phyloP scores from a whole-genome alignment of 1,140 invertebrate genomes.

The Xylocopa sonorina region DNA sequence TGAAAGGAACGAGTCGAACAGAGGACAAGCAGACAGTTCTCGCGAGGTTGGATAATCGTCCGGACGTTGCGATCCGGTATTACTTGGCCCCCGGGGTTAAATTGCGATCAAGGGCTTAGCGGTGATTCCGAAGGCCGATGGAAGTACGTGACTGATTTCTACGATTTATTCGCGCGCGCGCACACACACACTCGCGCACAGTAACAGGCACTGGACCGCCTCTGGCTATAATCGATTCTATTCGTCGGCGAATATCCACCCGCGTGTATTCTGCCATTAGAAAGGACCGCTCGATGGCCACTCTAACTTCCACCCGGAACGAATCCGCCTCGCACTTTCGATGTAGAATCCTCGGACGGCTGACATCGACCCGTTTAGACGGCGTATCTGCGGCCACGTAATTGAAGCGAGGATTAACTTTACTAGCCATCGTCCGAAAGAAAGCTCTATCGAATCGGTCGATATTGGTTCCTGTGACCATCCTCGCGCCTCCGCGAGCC shows the following conservation, averaged over 20 bases:
- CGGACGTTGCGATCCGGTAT: constrained; percentile 76
- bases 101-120: constrained; percentile 81
- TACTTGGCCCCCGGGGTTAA: constrained; percentile 76
- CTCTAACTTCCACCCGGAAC: constrained; percentile 24
- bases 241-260: constrained; percentile 31
- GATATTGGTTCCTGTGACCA: constrained; percentile 34
- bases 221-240: constrained; percentile 61
- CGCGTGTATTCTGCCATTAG: constrained; percentile 19
- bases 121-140: constrained; percentile 79
- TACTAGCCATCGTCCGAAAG: constrained; percentile 36
- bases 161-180: constrained; percentile 66
- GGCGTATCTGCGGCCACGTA: constrained; percentile 37
- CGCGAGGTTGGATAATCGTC: constrained; percentile 75
- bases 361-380: neutral
- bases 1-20: constrained; percentile 27
- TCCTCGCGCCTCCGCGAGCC: neutral
- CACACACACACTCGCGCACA: constrained; percentile 55
- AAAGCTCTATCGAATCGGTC: constrained; percentile 9
- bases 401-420: constrained; percentile 63
- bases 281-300: constrained; percentile 19
- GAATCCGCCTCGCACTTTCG: neutral
- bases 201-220: constrained; percentile 3
- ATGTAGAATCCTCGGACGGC: constrained; percentile 18
- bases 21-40: constrained; percentile 41
- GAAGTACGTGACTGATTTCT: constrained; percentile 74